Base-by-base conservation (phyloP, 37 sponge, comb jelly and placozoan species). In the Axinella damicornis region DNA sequence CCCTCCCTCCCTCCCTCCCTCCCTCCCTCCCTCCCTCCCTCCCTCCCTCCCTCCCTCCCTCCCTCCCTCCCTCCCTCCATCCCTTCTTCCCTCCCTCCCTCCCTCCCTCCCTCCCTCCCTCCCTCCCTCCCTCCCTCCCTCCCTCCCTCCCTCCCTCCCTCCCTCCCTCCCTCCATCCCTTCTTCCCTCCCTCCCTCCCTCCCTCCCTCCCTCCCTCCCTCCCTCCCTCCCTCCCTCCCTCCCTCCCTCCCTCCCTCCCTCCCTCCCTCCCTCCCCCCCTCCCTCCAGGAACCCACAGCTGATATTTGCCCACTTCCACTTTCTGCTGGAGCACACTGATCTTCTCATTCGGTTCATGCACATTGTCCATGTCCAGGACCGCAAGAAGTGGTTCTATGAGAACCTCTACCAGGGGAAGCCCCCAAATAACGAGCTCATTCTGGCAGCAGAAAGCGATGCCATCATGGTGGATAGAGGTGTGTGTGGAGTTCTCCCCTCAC, bases 331-430 rank as follows among this genome's bases (percentile, higher is more conserved):
- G 74, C 30, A 78, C 41, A 82, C 75, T 33, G 91, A 79, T 46
- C 89, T 96, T 9, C 65, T 93, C 18, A 66, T 52, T 17, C 69
- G 88, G 28, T 96, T 96, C 77, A 87, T 96, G 69, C 88, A 93
- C 76, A 89, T 93, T 16, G 85, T 96, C 33, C 87, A 77, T 21
- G 82, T 77, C 28, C 92, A 96, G 6, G 82, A 82, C 54, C 79
- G 98, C 58, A 90, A 90, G 64, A 85, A 95, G 52, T 98, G 98
- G 98, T 98, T 98, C 78, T 98, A 95, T 87, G 98, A 98, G 73
- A 98, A 98, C 75, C 87, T 98, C 27, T 89, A 95, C 60, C 35
- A 71, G 15, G 88, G 73, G 36, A 82, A 78, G 15, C 70, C 87
- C 5, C 86, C 91, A 19, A 56, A 57, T 16, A 86, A 76, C 36